Base-by-base conservation (phyloP, 2,888 invertebrate genomes). In the Selenia dentaria region DNA sequence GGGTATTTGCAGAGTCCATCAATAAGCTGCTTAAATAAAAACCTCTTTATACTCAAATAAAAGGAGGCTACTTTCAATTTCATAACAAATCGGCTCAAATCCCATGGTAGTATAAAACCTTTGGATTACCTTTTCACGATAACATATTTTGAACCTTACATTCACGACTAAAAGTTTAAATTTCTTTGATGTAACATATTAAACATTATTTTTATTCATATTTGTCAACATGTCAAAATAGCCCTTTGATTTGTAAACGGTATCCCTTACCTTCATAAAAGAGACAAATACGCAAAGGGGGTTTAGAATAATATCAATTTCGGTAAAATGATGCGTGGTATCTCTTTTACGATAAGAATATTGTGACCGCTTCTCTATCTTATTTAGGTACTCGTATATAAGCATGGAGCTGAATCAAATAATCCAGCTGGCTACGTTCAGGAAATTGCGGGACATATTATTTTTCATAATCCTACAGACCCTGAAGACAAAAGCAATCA, bases 221-320 rank as follows among this genome's bases (percentile, higher is more conserved):
- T 88, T 87, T 87, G 87, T 85, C 85, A 84, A 85, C 81, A 80
- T 83, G 80, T 75, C 83, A 79, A 82, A 83, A 79, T 84, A 86
- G 83, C 84, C 87, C 87, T 87, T 86, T 88, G 86, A 87, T 85
- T 83, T 74, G 71, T 72, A 66, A 69, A 59, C 41, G 33, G 40
- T 68, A 74, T 77, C 79, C 83, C 77, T 80, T 84, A 50, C 76
- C 73, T 65, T 54, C 58, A 64, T 65, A 49, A 31, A 25, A 34
- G 37, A 51, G 50, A 52, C 44, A 43, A 55, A 53, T 55, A 51
- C 41, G 24, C 37, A 27, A 49, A 52, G 47, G 54, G 47, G 47
- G 24, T 38, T 36, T 55, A 56, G 61, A 59, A 46, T 65, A 70
- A 72, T 74, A 77, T 83, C 79, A 83, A 83, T 83, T 82, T 77